Evolutionary conservation across 35 echinoderm and acorn worm species (phyloP), one percentile per base, ranked within the genome.

Genomic region (Lytechinus variegatus): DNA sequence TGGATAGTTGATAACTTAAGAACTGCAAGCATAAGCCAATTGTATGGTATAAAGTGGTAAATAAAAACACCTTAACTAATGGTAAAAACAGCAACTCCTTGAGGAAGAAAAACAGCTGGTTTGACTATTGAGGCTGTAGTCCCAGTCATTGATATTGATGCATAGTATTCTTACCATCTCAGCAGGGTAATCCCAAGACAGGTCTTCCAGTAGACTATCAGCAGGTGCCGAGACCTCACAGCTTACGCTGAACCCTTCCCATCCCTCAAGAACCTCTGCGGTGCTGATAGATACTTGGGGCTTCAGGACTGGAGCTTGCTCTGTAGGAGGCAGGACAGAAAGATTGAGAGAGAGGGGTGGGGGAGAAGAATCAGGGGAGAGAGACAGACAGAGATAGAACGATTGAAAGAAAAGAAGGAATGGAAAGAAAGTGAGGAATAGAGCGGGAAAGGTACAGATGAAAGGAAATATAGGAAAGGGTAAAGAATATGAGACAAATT

Each of bases 111-210:
- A 79, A 79, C 66, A 79, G 19, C 66, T 79, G 66, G 16, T n/a
- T 79, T 19, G 19, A 24, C 66, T 24, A 79, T 79, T 79, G 16
- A 79, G 16, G 66, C 3, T 79, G 66, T 16, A 79, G 66, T 79
- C 66, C 66, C 66, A 79, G 66, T 5, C 7, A 79, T 79, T 24
- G 19, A 24, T 79, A 79, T 79, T 79, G 5, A 79, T n/a, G 66
- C 7, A 79, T 79, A 24, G 66, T 79, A 79, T 79, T 6, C 96
- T 98, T 96, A 98, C 97, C 57, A 57, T 79, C 91, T 95, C 95
- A 66, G 95, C 97, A 87, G 97, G 97, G 21, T 97, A 97, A 95
- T 97, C 97, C 97, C 97, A 98, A 54, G 96, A 89, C 54, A 98
- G 86, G 27, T 91, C 94, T 52, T 96, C 95, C 44, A 90, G 72